phyloP scores from a whole-genome alignment of 2,797 vertebrate genomes.

The Epinephelus awoara region DNA sequence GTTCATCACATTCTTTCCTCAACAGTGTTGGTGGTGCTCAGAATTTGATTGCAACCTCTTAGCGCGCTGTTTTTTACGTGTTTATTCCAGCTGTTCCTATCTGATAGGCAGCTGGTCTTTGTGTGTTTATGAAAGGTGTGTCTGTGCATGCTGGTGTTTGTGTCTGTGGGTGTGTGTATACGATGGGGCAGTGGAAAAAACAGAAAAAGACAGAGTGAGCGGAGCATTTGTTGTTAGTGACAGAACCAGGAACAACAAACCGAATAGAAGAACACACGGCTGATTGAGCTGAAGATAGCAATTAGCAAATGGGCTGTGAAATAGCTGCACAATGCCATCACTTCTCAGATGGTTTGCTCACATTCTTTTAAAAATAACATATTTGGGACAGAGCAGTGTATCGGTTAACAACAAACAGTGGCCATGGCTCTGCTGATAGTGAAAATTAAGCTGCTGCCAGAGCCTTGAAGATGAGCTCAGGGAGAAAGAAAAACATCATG shows the following conservation, averaged over 20 bases:
- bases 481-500: constrained; percentile 63
- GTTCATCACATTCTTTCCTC: constrained; percentile 59
- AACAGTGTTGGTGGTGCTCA: constrained; percentile 58
- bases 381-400: constrained; percentile 47
- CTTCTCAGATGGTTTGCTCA: constrained; percentile 59
- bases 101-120: constrained; percentile 57
- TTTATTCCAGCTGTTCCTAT: constrained; percentile 76
- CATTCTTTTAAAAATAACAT: constrained; percentile 63
- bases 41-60: constrained; percentile 75
- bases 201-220: constrained; percentile 23
- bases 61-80: constrained; percentile 42
- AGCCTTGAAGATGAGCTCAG: constrained; percentile 70
- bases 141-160: constrained; percentile 3
- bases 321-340: constrained; percentile 59
- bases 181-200: constrained; percentile 16
- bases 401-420: constrained; percentile 51
- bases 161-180: constrained; percentile 14
- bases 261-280: constrained; percentile 45
- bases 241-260: constrained; percentile 38
- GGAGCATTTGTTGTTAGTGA: constrained; percentile 41
- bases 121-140: constrained; percentile 46
- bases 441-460: constrained; percentile 69
- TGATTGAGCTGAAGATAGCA: constrained; percentile 73
- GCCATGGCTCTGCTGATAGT: constrained; percentile 49
- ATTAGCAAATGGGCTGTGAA: constrained; percentile 78